These are phyloP conservation scores for Leptura quadrifasciata DNA, from an alignment of 2,888 invertebrate species.

Conservation along the genomic window DNA sequence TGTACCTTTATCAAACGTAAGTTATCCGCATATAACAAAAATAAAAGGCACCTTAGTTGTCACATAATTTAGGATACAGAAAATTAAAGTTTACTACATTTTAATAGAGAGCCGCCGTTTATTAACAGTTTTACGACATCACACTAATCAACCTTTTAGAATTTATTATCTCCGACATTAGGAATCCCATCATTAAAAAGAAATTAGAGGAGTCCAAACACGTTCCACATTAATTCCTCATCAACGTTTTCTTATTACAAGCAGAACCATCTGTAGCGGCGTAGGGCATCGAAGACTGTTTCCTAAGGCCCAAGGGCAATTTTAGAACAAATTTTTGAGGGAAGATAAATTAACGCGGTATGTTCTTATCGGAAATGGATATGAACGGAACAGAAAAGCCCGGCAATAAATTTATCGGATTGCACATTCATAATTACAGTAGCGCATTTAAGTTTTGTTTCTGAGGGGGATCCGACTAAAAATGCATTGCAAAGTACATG, in stretches of 20 bases:
- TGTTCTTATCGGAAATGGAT: slow-evolving; percentile 22
- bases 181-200: slow-evolving; percentile 53
- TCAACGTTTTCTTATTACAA: slow-evolving; percentile 37
- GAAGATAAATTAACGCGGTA: slow-evolving; percentile 13
- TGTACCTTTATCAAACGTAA: too few relatives aligned
- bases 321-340: slow-evolving; percentile 21
- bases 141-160: slow-evolving; percentile 49
- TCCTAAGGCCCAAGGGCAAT: slow-evolving; percentile 18
- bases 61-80: slow-evolving; percentile 24
- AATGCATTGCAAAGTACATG: too few relatives aligned
- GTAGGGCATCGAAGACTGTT: slow-evolving; percentile 16
- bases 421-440: background rate
- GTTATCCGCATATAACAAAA: too few relatives aligned
- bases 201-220: slow-evolving; percentile 50
- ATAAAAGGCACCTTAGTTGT: slow-evolving; percentile 10
- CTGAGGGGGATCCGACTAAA: too few relatives aligned
- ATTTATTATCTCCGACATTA: slow-evolving; percentile 48
- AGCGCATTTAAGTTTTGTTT: too few relatives aligned
- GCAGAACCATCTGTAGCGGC: slow-evolving; percentile 19
- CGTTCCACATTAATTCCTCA: slow-evolving; percentile 41
- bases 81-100: slow-evolving; percentile 14
- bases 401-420: background rate
- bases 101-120: slow-evolving; percentile 22
- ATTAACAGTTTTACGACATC: slow-evolving; percentile 15
- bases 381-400: background rate